Conservation (phyloP, 2,113 vertebrate species). For the Tympanuchus pallidicinctus region DNA sequence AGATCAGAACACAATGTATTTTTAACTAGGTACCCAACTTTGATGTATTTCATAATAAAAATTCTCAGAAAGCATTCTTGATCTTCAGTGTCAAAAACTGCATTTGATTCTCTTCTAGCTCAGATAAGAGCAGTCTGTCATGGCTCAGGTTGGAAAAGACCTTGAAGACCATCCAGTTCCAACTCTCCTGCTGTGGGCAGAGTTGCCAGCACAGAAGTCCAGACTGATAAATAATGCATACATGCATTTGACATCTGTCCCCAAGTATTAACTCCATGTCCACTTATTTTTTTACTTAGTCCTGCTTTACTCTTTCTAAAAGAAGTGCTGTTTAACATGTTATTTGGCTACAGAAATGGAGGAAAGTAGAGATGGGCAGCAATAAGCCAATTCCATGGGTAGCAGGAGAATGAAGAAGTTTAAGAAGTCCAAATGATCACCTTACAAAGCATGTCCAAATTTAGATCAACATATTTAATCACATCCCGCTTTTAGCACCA, state of each 20-base stretch:
- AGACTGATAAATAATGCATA: background rate
- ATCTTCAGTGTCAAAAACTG: background rate
- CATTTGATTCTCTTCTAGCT: background rate
- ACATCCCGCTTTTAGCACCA: constrained; percentile 8
- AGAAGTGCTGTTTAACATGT: background rate
- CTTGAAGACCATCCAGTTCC: no score
- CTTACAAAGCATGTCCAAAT: constrained; percentile 48
- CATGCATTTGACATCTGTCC: background rate
- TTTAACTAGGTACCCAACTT: background rate
- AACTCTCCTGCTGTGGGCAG: no score
- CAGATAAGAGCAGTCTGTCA: background rate
- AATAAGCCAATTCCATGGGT: background rate
- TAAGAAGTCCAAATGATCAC: background rate
- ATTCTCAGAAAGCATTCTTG: background rate
- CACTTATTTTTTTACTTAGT: background rate
- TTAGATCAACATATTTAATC: constrained; percentile 32
- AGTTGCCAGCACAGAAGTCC: background rate
- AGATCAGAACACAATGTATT: background rate
- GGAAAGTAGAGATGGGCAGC: background rate
- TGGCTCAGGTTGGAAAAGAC: no score
- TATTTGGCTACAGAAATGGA: constrained; percentile 1
- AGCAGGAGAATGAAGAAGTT: background rate
- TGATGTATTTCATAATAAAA: background rate
- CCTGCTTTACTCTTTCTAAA: background rate
- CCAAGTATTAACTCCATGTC: background rate